Evolutionary conservation across 2,888 invertebrate species (phyloP).

Genomic region (Notodonta ziczac): DNA sequence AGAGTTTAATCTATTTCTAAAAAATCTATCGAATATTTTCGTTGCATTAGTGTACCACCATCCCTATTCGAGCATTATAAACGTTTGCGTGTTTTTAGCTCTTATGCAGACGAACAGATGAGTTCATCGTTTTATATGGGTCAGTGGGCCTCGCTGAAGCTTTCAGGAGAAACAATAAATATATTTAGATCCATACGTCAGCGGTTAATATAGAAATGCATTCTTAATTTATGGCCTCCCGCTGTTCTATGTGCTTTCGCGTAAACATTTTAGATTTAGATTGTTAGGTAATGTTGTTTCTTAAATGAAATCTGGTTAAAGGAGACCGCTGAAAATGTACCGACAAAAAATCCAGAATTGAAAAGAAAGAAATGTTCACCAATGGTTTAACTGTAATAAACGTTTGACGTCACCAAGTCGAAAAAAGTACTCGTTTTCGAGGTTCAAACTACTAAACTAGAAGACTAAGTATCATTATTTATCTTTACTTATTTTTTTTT

Average conservation of each 20-base stretch:
- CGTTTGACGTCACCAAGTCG: no score
- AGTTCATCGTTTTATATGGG: slow-evolving; percentile 42
- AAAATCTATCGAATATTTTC: not conserved
- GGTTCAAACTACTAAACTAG: no score
- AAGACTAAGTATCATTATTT: no score
- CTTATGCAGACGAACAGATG: slow-evolving; percentile 25
- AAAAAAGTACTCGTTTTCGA: no score
- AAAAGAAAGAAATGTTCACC: no score
- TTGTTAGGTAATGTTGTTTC: not conserved
- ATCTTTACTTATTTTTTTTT: no score
- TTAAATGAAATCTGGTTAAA: not conserved
- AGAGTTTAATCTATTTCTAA: no score
- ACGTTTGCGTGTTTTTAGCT: slow-evolving; percentile 11
- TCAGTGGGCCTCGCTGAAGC: slow-evolving; percentile 34
- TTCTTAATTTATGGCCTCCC: not conserved
- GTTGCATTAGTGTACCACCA: not conserved
- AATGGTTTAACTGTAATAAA: no score
- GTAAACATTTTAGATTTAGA: slow-evolving; percentile 1
- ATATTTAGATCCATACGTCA: slow-evolving; percentile 19
- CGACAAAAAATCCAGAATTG: no score
- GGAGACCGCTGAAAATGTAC: no score
- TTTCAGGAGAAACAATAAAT: slow-evolving; percentile 38
- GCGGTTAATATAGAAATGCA: slow-evolving; percentile 14
- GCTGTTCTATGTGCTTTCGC: not conserved
- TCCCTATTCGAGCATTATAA: not conserved